Evolutionary conservation across 2,113 vertebrate genomes (phyloP), one percentile per base, ranked within the genome.

Genomic region (Phrynocephalus versicolor): DNA sequence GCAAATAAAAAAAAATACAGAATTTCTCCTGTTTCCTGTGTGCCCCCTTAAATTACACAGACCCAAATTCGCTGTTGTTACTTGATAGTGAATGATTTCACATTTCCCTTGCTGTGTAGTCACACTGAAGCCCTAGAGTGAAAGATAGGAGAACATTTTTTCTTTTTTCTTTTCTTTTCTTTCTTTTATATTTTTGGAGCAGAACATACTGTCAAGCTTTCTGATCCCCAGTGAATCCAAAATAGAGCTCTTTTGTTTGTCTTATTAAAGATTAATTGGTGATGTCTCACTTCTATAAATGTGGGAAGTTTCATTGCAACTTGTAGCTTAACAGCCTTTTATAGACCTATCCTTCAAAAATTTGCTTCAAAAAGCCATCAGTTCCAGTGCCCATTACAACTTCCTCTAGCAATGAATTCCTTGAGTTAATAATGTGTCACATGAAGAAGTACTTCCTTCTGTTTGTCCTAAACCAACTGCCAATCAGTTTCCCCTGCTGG

Each of bases 391-490:
- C 37, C 21, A 41, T 51, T 81, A 35, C 69, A 80, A 65, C 69
- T 80, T 81, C 58, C 70, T 81, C 57, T 65, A n/a, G 69, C 78
- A 30, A 15, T 33, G 84, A 85, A 79, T 62, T 55, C 84, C 37
- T 37, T 2, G 39, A 74, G 78, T 86, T 81, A 86, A 86, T 73
- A 64, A 74, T 12, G 21, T 74, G 58, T 73, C 25, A 3, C 45
- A 51, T 55, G 70, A 86, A 86, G 57, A 86, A 81, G 39, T 74
- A 51, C 37, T 81, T 86, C 84, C 57, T 86, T 81, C 72, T 86
- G 78, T 74, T 81, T 86, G 58, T 37, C 23, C n/a, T 74, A 30
- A 81, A 51, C 70, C n/a, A 55, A 30, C n/a, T 86, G 84, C 69
- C 84, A 81, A 81, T 86, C 84, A 86, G 25, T 45, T 65, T 37